phyloP scores from a whole-genome alignment of 37 sponge, comb jelly and placozoan genomes.

The Chondrilla cf. caribensis region DNA sequence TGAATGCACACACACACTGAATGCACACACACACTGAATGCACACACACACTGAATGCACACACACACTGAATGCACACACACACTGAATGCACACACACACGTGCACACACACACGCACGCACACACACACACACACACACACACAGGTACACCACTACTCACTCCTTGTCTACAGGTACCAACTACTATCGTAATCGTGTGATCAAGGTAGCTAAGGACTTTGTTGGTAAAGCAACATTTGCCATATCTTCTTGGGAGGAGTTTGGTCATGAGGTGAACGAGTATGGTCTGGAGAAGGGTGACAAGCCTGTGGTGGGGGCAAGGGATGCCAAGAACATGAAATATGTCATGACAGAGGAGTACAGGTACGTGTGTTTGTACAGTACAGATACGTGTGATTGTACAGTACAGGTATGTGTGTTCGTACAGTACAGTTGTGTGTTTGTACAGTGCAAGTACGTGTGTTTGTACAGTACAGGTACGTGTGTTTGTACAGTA shows the following conservation, averaged over 20 bases:
- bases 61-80: too few relatives aligned
- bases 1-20: too few relatives aligned
- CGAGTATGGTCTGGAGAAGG: slow-evolving; percentile 47
- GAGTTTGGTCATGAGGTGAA: slow-evolving; percentile 45
- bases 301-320: slow-evolving; percentile 47
- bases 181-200: slow-evolving; percentile 90
- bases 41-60: too few relatives aligned
- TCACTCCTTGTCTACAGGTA: slow-evolving; percentile 36
- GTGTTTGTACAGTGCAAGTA: too few relatives aligned
- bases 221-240: slow-evolving; percentile 48
- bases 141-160: too few relatives aligned
- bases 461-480: too few relatives aligned
- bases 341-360: slow-evolving; percentile 72
- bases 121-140: too few relatives aligned
- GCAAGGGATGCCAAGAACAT: slow-evolving; percentile 47
- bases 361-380: slow-evolving; percentile 54
- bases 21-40: too few relatives aligned
- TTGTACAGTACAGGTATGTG: background rate
- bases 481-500: too few relatives aligned
- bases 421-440: too few relatives aligned
- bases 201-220: slow-evolving; percentile 92
- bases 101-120: too few relatives aligned
- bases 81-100: too few relatives aligned
- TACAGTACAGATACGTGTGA: background rate
- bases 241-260: slow-evolving; percentile 64